Conservation (phyloP, 2,113 vertebrate species). For the Coptodon rendalli region DNA sequence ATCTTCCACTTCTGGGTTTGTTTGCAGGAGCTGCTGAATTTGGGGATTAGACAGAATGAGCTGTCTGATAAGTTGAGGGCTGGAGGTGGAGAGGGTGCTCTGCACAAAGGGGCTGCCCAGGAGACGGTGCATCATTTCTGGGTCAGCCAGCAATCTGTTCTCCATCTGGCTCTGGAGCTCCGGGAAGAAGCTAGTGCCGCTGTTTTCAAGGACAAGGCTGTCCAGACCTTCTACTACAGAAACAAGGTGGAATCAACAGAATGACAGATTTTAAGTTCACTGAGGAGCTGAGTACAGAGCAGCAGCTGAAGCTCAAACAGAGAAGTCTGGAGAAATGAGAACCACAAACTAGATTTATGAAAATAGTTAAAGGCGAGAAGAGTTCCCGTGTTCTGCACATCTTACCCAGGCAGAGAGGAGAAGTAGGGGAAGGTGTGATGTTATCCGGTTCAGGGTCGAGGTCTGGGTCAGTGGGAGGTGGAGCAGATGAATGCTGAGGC, state of each 20-base stretch:
- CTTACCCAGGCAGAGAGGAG: constrained; percentile 47
- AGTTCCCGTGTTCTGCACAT: neutral
- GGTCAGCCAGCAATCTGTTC: constrained; percentile 29
- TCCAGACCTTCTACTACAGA: constrained; percentile 29
- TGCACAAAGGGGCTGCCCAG: constrained; percentile 28
- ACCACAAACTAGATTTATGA: neutral
- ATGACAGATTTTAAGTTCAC: neutral
- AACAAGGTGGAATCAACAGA: neutral
- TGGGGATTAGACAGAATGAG: constrained; percentile 37
- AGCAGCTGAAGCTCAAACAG: neutral
- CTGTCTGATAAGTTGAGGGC: constrained; percentile 18
- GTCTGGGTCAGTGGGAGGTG: constrained; percentile 54
- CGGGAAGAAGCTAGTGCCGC: neutral
- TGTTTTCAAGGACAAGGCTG: neutral
- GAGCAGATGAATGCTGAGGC: neutral
- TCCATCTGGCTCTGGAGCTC: constrained; percentile 36
- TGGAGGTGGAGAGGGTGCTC: constrained; percentile 18
- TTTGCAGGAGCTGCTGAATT: constrained; percentile 35
- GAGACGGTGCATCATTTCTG: constrained; percentile 4
- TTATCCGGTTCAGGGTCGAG: neutral
- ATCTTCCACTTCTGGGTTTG: constrained; percentile 30
- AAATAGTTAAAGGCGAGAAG: neutral
- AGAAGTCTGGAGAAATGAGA: neutral
- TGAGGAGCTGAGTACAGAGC: neutral
- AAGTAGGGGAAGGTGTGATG: constrained; percentile 16